Evolutionary conservation across 2,797 vertebrate species (phyloP), one percentile per base, ranked within the genome.

Genomic region (Threskiornis aethiopicus): DNA sequence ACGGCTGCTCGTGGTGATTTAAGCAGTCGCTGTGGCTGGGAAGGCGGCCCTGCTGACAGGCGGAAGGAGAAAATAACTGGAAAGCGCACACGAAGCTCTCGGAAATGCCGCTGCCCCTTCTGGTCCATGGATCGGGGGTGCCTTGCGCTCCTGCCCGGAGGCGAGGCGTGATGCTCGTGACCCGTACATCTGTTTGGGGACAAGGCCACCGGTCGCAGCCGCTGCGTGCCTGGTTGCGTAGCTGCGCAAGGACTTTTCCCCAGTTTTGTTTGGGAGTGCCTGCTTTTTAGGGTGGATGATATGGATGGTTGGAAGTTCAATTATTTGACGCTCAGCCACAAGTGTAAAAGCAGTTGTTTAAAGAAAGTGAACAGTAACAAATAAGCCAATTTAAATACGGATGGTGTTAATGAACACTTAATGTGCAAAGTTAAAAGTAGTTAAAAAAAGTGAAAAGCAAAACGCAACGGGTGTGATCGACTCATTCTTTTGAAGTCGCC

Each of bases 321-420:
- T 52, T 73, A 52, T 37, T 66, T 94, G 75, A 80, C 1, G 1
- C 42, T 73, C 59, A 44, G 71, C n/a, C 69, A 47, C 55, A 66
- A 87, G 71, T 31, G n/a, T 62, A 83, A 95, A 96, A 93, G 64
- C 39, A 66, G 47, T 89, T 83, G 69, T 84, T 94, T 82, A 81
- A 92, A 75, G 55, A 51, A 79, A 94, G 19, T 19, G 52, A 94
- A 75, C n/a, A 67, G 47, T 64, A 86, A 84, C 41, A 82, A 87
- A 69, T 1, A 37, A 0, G 0, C n/a, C 72, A 51, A 49, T 78
- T 96, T 89, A 91, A 85, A 87, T 0, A 6, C 42, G 46, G 29
- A 59, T 87, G 59, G 37, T 78, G 82, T 59, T 88, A 90, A 91
- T 41, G 76, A 93, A 64, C 41, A 29, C 25, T 84, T 81, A 83